Base-by-base conservation (phyloP, 2,113 vertebrate species). In the Turnix velox region DNA sequence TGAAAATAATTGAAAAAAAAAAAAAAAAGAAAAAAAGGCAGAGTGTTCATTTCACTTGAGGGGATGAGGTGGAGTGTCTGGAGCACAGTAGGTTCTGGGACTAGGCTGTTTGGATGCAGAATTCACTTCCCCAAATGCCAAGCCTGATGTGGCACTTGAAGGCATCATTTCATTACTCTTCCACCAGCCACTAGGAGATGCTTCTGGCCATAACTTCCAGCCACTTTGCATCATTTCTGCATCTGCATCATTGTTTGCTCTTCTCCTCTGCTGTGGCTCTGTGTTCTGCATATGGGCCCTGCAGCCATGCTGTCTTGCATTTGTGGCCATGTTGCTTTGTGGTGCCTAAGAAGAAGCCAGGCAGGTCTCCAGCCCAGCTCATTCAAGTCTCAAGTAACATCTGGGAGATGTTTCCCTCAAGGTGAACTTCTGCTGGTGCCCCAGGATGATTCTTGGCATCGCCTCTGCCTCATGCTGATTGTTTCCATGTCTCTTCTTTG, bases 271-370 rank as follows among this genome's bases (percentile, higher is more conserved):
- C 78, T 67, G 51, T 57, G 69, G 19, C 45, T 62, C 51, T 69
- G 37, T 8, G 51, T 25, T 62, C 33, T 74, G 33, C 12, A 14
- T 6, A 1, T 11, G 30, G 10, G 46, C 4, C 9, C 49, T 31
- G n/a, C 40, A 66, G 61, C 16, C 16, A 2, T 25, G 58, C 33
- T 24, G 27, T 43, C 74, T 35, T 61, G 33, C 23, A 35, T 25
- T n/a, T 5, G 3, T 4, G 31, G 33, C 61, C 0, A 0, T 12
- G 0, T 75, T 40, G 45, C 46, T 66, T 69, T 66, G n/a, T 66
- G 68, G 68, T 86, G 42, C 55, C 33, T 22, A 15, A 15, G 51
- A 30, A 90, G 72, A 61, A 43, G 16, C n/a, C 57, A 27, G 17
- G 59, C 31, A 30, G 25, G 59, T 66, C 17, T 48, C 72, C 49